A percentile compares a stretch with the other conserved stretches of the same genome.
Evolutionary conservation across 2,113 vertebrate genomes (phyloP).

Genomic region (Zapus hudsonius): DNA sequence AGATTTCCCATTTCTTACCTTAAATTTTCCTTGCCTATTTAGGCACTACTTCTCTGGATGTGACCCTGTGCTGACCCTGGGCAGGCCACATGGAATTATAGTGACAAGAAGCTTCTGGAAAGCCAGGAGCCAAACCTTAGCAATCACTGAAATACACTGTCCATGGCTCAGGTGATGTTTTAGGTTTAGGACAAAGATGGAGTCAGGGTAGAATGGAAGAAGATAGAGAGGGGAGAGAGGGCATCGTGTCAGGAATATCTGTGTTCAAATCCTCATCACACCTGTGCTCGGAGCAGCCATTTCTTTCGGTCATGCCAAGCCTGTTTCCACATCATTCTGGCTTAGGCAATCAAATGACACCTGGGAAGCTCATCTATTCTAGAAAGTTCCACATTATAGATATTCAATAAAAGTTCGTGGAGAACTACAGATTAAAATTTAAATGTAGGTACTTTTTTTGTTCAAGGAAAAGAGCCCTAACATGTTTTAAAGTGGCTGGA

Average conservation of each 20-base stretch:
- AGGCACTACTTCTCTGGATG: not conserved
- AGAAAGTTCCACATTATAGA: not conserved
- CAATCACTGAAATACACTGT: not conserved
- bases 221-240: not conserved
- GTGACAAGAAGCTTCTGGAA: not conserved
- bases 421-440: not conserved
- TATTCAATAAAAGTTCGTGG: not conserved
- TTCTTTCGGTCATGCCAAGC: rapidly evolving
- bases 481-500: not conserved
- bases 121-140: not conserved
- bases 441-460: not conserved
- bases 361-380: not conserved
- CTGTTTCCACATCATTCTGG: not conserved
- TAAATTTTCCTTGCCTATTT: not conserved
- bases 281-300: not conserved
- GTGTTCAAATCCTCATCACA: not conserved
- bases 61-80: not conserved
- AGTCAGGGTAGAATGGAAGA: not conserved
- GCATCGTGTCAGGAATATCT: not conserved
- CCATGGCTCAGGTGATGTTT: not conserved
- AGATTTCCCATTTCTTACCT: not conserved
- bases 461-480: not conserved
- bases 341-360: not conserved
- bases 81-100: not conserved
- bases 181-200: not conserved